Conservation (phyloP, 2,113 vertebrate species). For the Lota lota region DNA sequence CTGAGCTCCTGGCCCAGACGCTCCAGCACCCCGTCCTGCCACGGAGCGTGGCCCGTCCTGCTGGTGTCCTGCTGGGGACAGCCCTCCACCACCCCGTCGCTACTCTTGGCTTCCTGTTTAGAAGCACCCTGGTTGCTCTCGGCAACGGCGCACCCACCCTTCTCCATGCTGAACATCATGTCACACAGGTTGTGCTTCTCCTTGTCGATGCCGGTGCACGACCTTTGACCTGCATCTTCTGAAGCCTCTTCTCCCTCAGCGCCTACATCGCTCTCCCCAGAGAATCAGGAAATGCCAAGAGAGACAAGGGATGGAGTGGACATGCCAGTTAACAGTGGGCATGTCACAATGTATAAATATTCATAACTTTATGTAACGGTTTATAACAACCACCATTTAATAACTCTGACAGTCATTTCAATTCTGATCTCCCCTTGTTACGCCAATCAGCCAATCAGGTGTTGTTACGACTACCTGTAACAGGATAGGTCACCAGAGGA, state of each 20-base stretch:
- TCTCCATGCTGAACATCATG: constrained; percentile 88
- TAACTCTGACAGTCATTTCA: no score
- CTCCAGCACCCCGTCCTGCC: constrained; percentile 84
- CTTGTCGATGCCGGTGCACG: neutral
- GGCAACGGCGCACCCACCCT: constrained; percentile 54
- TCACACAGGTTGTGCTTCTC: constrained; percentile 75
- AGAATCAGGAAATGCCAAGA: neutral
- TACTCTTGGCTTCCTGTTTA: neutral
- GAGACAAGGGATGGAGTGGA: no score
- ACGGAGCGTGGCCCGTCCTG: constrained; percentile 58
- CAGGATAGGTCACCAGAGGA: neutral
- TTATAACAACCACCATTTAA: no score
- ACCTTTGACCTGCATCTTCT: neutral
- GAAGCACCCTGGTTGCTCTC: constrained; percentile 44
- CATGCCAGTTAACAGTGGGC: no score
- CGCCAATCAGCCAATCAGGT: neutral
- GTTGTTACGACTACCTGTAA: neutral
- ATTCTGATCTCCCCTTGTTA: no score
- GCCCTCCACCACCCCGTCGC: constrained; percentile 48
- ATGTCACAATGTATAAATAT: no score
- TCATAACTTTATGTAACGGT: no score
- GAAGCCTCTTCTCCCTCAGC: neutral
- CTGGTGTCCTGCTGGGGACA: constrained; percentile 40
- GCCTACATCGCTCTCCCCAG: neutral
- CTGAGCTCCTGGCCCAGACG: constrained; percentile 81